Percentiles rank a stretch among this genome's conserved stretches.
Conservation (phyloP, 92 coral and sea anemone genomes). For the Palythoa grandis region DNA sequence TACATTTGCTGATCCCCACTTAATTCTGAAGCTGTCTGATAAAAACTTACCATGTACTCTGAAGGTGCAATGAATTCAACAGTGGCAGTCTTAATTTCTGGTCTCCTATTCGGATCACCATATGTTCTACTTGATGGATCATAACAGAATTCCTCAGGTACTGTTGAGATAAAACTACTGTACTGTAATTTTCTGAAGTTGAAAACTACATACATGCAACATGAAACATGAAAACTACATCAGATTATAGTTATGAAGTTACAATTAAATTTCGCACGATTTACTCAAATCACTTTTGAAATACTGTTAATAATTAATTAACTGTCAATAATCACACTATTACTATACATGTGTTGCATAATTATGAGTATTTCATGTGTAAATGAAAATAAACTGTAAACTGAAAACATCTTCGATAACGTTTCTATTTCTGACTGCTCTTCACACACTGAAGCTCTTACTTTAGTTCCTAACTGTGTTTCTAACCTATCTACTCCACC, state of each 20-base stretch:
- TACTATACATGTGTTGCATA: no score
- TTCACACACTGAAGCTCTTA: not conserved
- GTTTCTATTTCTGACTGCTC: not conserved
- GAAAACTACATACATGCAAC: no score
- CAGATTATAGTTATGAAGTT: no score
- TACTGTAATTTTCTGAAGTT: no score
- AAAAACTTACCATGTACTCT: slow-evolving; percentile 89
- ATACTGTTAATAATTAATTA: no score
- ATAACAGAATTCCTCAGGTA: slow-evolving; percentile 97
- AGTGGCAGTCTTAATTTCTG: slow-evolving; percentile 93
- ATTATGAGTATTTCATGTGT: no score
- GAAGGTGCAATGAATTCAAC: slow-evolving; percentile 99
- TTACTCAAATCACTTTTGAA: no score
- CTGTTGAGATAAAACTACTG: slow-evolving; percentile 40
- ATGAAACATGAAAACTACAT: no score
- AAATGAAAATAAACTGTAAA: not conserved
- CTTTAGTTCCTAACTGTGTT: not conserved
- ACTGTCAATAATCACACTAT: no score
- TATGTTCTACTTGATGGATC: slow-evolving; percentile 89
- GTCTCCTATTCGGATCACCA: slow-evolving; percentile 98
- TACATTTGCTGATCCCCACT: not conserved
- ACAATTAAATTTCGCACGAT: no score
- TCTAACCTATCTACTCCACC: slow-evolving; percentile 15
- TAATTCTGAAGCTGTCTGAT: not conserved
- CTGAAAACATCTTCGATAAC: not conserved